Evolutionary conservation across 2,888 invertebrate species (phyloP).

Genomic region (Diadegma fenestrale): DNA sequence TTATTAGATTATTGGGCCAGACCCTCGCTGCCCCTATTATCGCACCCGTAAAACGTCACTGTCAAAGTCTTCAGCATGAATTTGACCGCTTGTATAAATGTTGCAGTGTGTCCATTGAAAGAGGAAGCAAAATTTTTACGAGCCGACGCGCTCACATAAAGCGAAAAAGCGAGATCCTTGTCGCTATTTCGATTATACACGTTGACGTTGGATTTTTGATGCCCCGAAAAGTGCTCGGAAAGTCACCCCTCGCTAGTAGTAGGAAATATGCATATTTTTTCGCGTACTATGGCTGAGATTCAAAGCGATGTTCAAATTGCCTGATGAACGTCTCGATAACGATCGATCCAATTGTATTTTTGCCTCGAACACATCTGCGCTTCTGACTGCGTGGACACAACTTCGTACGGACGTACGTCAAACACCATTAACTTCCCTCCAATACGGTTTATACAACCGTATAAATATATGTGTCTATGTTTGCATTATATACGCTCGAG

Average conservation of each 20-base stretch:
- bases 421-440: slow-evolving; percentile 32
- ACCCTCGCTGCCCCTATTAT: slow-evolving; percentile 67
- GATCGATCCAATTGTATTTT: slow-evolving; percentile 58
- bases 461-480: slow-evolving; percentile 25
- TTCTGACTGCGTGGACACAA: slow-evolving; percentile 57
- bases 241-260: neutral
- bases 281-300: slow-evolving; percentile 16
- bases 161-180: neutral
- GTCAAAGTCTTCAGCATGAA: slow-evolving; percentile 29
- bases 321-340: slow-evolving; percentile 56
- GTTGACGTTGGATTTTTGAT: neutral
- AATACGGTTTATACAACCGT: slow-evolving; percentile 38
- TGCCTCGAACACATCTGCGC: slow-evolving; percentile 59
- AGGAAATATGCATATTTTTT: slow-evolving; percentile 25
- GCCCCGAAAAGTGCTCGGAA: slow-evolving; percentile 10
- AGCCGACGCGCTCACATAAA: slow-evolving; percentile 12
- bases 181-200: slow-evolving; percentile 22
- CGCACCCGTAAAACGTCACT: slow-evolving; percentile 58
- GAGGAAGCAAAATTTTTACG: slow-evolving; percentile 49
- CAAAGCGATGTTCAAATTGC: slow-evolving; percentile 10
- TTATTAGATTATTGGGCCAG: slow-evolving; percentile 74
- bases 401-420: slow-evolving; percentile 52
- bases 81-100: slow-evolving; percentile 21
- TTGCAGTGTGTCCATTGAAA: slow-evolving; percentile 32
- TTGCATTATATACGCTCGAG: slow-evolving; percentile 39